Base-by-base conservation (phyloP, 1,140 invertebrate genomes). In the Anadara kagoshimensis region DNA sequence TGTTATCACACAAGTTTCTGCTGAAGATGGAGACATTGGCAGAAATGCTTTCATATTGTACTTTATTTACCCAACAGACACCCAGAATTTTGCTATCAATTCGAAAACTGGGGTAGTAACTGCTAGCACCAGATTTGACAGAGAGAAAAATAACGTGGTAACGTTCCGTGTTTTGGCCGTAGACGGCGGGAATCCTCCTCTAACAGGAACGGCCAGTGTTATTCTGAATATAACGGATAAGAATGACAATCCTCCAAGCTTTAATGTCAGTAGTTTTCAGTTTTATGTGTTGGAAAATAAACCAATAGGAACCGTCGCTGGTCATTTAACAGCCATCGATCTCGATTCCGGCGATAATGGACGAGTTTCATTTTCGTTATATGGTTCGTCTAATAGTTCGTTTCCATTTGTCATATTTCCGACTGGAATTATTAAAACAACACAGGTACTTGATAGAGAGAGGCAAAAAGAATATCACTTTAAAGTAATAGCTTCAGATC, bases 1-100 rank as follows among this genome's bases (percentile, higher is more conserved):
- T 49, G 97, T 85, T 95, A 96, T 47, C 94, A 96, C 85, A 2
- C 92, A 97, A 95, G 95, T 98, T 54, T 94, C 94, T 58, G 97
- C 97, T 0, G 95, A 94, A 29, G 97, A 99, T 90, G 94, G 94
- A 0, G 97, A 99, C 90, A 97, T 95, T 82, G 97, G 97, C 18
- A 90, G 93, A 5, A 94, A 98, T 89, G 95, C 96, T 0, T 93
- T 96, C 89, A 94, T 99, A 29, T 96, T 95, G 89, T 99, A 98
- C 90, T 97, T 95, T 0, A 93, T 20, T 8, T 75, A 80, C 44
- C 61, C 75, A 14, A 69, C 78, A 91, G 96, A 26, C 92, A 92
- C 95, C 0, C 93, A 94, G 92, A 91, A 96, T 94, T 98, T 99
- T 86, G 90, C 93, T 51, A 96, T 99, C 51, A 94, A 98, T 89